Base-by-base conservation (phyloP, 2,888 invertebrate species). In the Aphidius colemani region DNA sequence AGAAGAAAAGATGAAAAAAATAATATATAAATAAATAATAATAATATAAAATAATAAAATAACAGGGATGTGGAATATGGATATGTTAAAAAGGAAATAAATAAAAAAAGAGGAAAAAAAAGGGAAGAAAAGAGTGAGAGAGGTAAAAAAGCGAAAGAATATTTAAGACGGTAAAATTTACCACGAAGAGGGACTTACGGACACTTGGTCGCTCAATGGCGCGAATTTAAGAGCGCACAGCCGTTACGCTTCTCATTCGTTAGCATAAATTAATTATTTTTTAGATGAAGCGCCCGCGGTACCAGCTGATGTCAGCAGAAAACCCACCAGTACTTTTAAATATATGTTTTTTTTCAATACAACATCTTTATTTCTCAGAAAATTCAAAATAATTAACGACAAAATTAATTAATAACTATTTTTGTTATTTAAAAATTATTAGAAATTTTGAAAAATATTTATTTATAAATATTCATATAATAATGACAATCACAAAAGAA, bases 161-260 rank as follows among this genome's bases (percentile, higher is more conserved):
- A 30, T 30, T 30, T 30, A 30, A 30, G 5, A 30, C 3, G 30
- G 30, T 30, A 30, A 2, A 30, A 30, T 30, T 5, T 30, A 73
- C 70, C 70, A 71, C 69, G 66, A 69, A 65, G 65, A 65, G 74
- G 75, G 75, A 77, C 77, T 77, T 75, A 78, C 78, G 74, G 78
- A 74, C 76, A 77, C 78, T 80, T 80, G 80, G 76, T 68, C 77
- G 77, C 77, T 80, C 80, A 80, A 79, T 80, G 80, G 79, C 77
- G 80, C 80, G 80, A 80, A 80, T 78, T 80, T 77, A 78, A 80
- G 79, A 78, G 79, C 75, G 74, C 76, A 44, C 64, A 77, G 78
- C 79, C 79, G 79, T 79, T 79, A 79, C 79, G 78, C 77, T 79
- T 79, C 78, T 79, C 79, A 75, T 79, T 79, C 79, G 79, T 79